Percentiles rank a stretch among this genome's conserved stretches.
Evolutionary conservation across 2,888 invertebrate genomes (phyloP).

Genomic region (Elegia similella): DNA sequence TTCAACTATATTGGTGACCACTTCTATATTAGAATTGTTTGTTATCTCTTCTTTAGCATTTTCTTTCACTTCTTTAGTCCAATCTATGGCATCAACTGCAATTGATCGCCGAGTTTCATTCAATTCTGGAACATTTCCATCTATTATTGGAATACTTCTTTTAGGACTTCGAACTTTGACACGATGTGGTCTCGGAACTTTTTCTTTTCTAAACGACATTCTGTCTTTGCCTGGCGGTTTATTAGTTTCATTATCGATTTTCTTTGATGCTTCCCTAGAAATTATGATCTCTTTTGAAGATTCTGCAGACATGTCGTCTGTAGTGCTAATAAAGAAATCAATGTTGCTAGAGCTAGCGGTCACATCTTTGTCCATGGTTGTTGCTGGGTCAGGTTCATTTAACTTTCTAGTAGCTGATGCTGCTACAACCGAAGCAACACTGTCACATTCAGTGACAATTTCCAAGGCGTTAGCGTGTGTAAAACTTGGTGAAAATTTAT

Average conservation of each 20-base stretch:
- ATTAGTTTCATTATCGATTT: slow-evolving; percentile 23
- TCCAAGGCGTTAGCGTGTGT: slow-evolving; percentile 41
- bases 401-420: slow-evolving; percentile 1
- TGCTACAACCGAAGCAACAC: slow-evolving; percentile 30
- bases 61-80: slow-evolving; percentile 41
- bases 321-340: slow-evolving; percentile 36
- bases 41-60: background rate
- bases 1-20: slow-evolving; percentile 26
- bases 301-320: slow-evolving; percentile 21
- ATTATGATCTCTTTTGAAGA: slow-evolving; percentile 20
- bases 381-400: slow-evolving; percentile 25
- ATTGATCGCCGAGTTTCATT: slow-evolving; percentile 29
- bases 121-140: slow-evolving; percentile 32
- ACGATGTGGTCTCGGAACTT: slow-evolving; percentile 52
- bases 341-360: slow-evolving; percentile 54
- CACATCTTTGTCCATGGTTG: slow-evolving; percentile 49
- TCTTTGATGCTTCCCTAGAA: slow-evolving; percentile 22
- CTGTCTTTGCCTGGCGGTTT: slow-evolving; percentile 34
- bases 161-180: slow-evolving; percentile 67
- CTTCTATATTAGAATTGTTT: slow-evolving; percentile 23
- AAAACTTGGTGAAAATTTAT: slow-evolving; percentile 30
- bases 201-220: slow-evolving; percentile 42
- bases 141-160: slow-evolving; percentile 38
- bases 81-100: slow-evolving; percentile 46
- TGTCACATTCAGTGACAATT: slow-evolving; percentile 43